Conservation (phyloP, 1,140 invertebrate genomes). For the Neodiprion virginianus region DNA sequence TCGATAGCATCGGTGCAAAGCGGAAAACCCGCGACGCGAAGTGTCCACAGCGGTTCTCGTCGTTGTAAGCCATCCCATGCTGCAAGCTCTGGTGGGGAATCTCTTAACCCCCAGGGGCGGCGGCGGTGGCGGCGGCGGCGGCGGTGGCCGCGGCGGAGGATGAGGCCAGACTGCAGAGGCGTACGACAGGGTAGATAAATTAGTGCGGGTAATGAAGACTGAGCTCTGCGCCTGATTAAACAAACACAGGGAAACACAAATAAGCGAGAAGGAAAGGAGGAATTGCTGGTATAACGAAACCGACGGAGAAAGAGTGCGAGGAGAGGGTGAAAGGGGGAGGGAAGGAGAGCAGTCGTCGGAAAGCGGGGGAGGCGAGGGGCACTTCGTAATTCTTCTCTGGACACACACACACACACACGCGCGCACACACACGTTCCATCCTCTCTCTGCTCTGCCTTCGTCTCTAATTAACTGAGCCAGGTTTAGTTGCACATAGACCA, state of each 20-base stretch:
- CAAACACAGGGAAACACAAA: constrained; percentile 53
- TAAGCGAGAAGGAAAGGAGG: constrained; percentile 33
- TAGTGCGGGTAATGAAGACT: constrained; percentile 55
- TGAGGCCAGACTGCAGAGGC: constrained; percentile 32
- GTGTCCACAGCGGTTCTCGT: not conserved
- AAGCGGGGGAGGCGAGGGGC: constrained; percentile 9
- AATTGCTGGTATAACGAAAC: constrained; percentile 14
- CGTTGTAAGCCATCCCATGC: not conserved
- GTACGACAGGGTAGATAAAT: constrained; percentile 53
- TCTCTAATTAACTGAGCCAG: constrained; percentile 46
- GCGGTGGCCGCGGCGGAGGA: not conserved
- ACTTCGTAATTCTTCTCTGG: constrained; percentile 22
- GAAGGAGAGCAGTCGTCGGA: constrained; percentile 12
- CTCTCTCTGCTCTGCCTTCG: constrained; percentile 32
- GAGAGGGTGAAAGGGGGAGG: constrained; percentile 15
- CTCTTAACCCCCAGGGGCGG: too few relatives aligned
- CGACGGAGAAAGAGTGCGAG: constrained; percentile 18
- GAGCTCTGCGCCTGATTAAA: constrained; percentile 56
- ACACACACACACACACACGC: constrained; percentile 4
- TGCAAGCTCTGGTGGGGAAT: too few relatives aligned
- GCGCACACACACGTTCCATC: constrained; percentile 17
- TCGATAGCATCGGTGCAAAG: not conserved
- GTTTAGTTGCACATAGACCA: constrained; percentile 27
- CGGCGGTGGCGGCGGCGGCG: not conserved
- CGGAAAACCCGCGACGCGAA: not conserved